Evolutionary conservation across 2,888 invertebrate genomes (phyloP).

Genomic region (Melipona beecheii): DNA sequence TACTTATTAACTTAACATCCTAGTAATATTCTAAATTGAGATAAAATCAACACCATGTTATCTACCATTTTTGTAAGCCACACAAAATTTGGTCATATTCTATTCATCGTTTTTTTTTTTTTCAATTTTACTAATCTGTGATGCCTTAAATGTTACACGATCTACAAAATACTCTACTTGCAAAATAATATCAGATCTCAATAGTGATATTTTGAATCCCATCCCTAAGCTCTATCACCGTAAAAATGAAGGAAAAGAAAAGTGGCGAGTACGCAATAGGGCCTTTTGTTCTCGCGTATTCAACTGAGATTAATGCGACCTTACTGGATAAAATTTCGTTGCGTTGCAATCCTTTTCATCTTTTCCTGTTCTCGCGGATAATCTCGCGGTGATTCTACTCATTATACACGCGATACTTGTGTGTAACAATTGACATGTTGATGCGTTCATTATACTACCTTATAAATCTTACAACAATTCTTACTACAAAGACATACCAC

Average conservation of each 20-base stretch:
- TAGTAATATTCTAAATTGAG: not conserved
- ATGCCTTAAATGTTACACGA: not conserved
- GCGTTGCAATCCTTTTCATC: slow-evolving; percentile 21
- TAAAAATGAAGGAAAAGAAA: slow-evolving; percentile 46
- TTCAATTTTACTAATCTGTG: not conserved
- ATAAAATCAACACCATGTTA: not conserved
- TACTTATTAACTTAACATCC: too few relatives aligned
- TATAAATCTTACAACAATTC: not conserved
- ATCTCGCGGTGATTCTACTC: slow-evolving; percentile 12
- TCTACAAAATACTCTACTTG: not conserved
- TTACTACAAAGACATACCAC: not conserved
- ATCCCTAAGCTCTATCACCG: not conserved
- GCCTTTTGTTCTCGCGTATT: slow-evolving; percentile 51
- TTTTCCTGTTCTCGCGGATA: slow-evolving; percentile 6
- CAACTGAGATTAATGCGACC: slow-evolving; percentile 50
- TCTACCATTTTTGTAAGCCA: not conserved
- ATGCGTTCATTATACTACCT: not conserved
- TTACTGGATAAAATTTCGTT: slow-evolving; percentile 45
- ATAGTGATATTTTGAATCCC: not conserved
- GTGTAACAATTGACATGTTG: slow-evolving; percentile 8
- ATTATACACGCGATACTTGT: not conserved
- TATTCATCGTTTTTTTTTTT: not conserved
- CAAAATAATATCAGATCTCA: not conserved
- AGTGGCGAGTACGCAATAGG: slow-evolving; percentile 38
- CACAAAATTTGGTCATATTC: not conserved